These are phyloP conservation scores for Trachelipus rathkii DNA, from an alignment of 1,140 invertebrate species.

Conservation along the genomic window DNA sequence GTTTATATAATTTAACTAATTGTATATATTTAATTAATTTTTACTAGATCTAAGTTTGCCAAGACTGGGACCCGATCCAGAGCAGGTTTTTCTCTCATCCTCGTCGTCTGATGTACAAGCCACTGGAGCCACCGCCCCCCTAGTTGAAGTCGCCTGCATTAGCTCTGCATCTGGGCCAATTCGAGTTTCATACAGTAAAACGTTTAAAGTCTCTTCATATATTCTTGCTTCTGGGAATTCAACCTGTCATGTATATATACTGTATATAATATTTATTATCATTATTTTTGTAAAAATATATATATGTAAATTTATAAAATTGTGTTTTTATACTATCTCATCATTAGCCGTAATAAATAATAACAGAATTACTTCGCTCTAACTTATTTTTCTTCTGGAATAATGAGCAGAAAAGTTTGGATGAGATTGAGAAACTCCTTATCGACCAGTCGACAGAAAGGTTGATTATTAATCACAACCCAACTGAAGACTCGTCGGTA, in stretches of 20 bases:
- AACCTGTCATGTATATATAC: conserved; percentile 61
- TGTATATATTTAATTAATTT: conserved; percentile 39
- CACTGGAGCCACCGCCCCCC: conserved; percentile 60
- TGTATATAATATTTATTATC: no score
- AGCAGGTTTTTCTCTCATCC: conserved; percentile 42
- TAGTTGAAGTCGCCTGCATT: conserved; percentile 89
- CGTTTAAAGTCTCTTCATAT: conserved; percentile 96
- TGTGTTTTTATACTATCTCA: no score
- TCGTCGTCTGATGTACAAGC: conserved; percentile 50
- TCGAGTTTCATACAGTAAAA: conserved; percentile 88
- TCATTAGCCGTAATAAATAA: no score
- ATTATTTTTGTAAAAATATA: no score
- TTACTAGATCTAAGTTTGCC: conserved; percentile 43
- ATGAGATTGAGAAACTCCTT: background rate
- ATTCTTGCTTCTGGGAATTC: conserved; percentile 99
- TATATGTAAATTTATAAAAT: no score
- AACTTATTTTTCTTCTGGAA: no score
- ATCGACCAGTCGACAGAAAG: conserved; percentile 45
- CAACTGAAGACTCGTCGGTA: conserved; percentile 47
- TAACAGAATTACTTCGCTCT: no score
- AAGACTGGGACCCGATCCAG: conserved; percentile 36
- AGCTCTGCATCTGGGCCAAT: conserved; percentile 92
- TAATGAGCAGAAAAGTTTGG: no score
- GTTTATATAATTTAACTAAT: background rate
- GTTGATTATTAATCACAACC: conserved; percentile 44